These are phyloP conservation scores for Argyresthia goedartella DNA, from an alignment of 2,888 invertebrate genomes.

Conservation along the genomic window DNA sequence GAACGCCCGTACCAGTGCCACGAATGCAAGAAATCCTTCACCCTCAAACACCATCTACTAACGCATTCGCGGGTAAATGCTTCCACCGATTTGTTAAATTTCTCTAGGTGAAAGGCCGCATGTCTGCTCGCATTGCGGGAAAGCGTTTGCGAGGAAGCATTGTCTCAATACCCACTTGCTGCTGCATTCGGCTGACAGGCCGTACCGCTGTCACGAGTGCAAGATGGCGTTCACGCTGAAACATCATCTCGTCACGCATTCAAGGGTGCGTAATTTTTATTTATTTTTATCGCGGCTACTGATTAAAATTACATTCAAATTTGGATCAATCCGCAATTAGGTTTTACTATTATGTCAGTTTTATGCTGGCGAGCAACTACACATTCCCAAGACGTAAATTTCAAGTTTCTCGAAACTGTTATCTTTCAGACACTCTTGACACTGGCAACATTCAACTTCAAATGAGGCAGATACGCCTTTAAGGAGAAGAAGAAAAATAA, in stretches of 20 bases:
- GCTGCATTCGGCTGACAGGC: constrained; percentile 84
- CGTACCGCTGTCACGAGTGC: constrained; percentile 87
- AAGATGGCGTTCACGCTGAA: constrained; percentile 89
- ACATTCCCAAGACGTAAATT: too few relatives aligned
- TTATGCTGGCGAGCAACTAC: too few relatives aligned
- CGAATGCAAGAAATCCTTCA: constrained; percentile 82
- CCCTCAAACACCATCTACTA: constrained; percentile 78
- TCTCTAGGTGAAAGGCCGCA: constrained; percentile 79
- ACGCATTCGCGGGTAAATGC: constrained; percentile 73
- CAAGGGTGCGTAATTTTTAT: constrained; percentile 65
- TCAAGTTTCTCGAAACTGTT: too few relatives aligned
- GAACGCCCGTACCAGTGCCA: constrained; percentile 79
- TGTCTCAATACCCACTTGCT: constrained; percentile 86
- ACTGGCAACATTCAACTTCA: too few relatives aligned
- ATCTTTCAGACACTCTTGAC: too few relatives aligned
- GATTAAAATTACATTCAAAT: too few relatives aligned
- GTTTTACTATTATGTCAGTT: too few relatives aligned
- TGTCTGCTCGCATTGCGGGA: constrained; percentile 83
- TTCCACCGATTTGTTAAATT: not conserved
- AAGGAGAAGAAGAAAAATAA: too few relatives aligned
- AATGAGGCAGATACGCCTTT: too few relatives aligned
- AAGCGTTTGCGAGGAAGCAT: constrained; percentile 86
- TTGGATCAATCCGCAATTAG: too few relatives aligned
- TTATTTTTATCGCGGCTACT: not conserved
- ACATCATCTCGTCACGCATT: constrained; percentile 86